Conservation (phyloP, 2,797 vertebrate genomes). For the Vespertilio murinus region DNA sequence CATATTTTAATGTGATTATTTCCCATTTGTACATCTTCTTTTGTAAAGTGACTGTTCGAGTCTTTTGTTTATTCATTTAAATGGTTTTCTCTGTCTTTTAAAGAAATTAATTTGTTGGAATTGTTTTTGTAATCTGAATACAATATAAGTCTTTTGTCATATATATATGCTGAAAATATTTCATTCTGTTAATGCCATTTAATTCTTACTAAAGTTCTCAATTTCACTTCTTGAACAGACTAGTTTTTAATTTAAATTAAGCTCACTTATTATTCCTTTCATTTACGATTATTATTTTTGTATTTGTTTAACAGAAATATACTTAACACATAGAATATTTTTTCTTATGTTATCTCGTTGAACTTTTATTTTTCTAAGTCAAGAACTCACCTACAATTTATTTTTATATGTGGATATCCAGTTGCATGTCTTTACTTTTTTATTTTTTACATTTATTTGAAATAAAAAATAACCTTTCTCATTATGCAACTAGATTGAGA, state of each 20-base stretch:
- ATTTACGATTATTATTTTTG: not conserved
- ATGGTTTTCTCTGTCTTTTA: not conserved
- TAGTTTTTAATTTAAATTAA: not conserved
- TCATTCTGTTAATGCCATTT: not conserved
- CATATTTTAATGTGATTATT: not conserved
- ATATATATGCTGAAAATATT: not conserved
- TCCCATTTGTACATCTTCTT: not conserved
- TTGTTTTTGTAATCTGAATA: not conserved
- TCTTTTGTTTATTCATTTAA: not conserved
- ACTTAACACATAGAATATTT: not conserved
- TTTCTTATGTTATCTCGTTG: not conserved
- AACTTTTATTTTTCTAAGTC: not conserved
- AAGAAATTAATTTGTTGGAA: not conserved
- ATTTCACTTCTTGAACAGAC: not conserved
- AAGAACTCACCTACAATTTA: not conserved
- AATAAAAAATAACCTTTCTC: constrained; percentile 2
- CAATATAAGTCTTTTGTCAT: not conserved
- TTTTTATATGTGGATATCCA: not conserved
- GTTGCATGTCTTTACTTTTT: not conserved
- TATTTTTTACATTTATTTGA: not conserved
- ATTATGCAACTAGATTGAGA: not conserved
- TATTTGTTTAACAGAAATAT: not conserved
- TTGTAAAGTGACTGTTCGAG: not conserved
- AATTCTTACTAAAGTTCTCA: not conserved
- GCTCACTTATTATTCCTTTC: not conserved